phyloP scores from a whole-genome alignment of 2,113 vertebrate genomes.

The Percina caprodes region DNA sequence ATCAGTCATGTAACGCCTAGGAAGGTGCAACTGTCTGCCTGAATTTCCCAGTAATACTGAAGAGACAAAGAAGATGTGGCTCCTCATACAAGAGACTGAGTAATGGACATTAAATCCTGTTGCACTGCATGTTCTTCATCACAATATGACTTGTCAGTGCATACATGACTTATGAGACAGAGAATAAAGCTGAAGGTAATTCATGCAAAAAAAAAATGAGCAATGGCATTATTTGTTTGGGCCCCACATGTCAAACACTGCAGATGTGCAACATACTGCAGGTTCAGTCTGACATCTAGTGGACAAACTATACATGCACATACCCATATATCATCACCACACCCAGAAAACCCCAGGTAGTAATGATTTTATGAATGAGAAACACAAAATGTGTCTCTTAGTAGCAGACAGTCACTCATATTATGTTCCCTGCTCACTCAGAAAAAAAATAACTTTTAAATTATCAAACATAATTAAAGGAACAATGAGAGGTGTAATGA shows the following conservation, averaged over 20 bases:
- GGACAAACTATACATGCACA: conserved; percentile 46
- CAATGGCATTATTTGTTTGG: conserved; percentile 19
- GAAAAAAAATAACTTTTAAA: neutral
- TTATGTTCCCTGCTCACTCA: neutral
- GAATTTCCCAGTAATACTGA: conserved; percentile 30
- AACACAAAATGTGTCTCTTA: neutral
- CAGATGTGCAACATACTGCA: neutral
- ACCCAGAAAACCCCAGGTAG: conserved; percentile 5
- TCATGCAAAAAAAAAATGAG: neutral
- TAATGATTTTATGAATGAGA: conserved; percentile 24
- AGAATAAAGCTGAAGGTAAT: conserved; percentile 28
- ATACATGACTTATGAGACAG: neutral
- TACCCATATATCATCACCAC: conserved; percentile 20
- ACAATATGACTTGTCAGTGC: conserved; percentile 14
- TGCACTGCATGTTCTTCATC: conserved; percentile 12
- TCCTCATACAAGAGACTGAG: conserved; percentile 29
- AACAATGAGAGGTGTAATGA: conserved; percentile 44
- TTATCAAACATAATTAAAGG: neutral
- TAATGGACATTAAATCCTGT: conserved; percentile 16
- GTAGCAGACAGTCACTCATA: neutral
- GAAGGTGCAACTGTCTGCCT: conserved; percentile 42
- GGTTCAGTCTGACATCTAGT: conserved; percentile 74
- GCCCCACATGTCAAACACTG: conserved; percentile 7
- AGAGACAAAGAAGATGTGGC: conserved; percentile 40
- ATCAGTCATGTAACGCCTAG: conserved; percentile 48